These are phyloP conservation scores for Chrysomela aeneicollis DNA, from an alignment of 2,888 invertebrate genomes.

Conservation along the genomic window DNA sequence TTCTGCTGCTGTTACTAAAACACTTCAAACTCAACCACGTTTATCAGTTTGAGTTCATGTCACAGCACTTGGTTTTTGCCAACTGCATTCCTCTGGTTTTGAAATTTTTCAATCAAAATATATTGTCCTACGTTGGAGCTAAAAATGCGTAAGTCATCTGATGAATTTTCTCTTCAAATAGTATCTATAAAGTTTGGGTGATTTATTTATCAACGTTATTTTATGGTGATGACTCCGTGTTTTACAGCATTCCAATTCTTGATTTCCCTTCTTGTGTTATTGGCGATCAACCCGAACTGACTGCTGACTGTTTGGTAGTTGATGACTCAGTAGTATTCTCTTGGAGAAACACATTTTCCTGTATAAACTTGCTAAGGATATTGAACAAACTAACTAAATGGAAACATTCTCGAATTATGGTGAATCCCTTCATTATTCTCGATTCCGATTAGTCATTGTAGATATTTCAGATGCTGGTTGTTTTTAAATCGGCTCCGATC, in stretches of 20 bases:
- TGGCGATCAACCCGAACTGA: slow-evolving; percentile 93
- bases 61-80: slow-evolving; percentile 97
- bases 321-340: slow-evolving; percentile 87
- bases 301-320: slow-evolving; percentile 88
- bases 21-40: slow-evolving; percentile 98
- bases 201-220: too few species aligned
- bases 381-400: slow-evolving; percentile 98
- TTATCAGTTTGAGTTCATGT: slow-evolving; percentile 99
- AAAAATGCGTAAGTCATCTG: slow-evolving; percentile 77
- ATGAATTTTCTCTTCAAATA: slow-evolving; percentile 13
- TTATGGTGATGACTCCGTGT: too few species aligned
- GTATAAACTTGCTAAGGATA: slow-evolving; percentile 94
- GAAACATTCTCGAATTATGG: slow-evolving; percentile 98
- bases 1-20: slow-evolving; percentile 89
- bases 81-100: slow-evolving; percentile 98
- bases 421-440: slow-evolving; percentile 44
- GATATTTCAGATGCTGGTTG: slow-evolving; percentile 84
- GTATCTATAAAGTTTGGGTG: too few species aligned
- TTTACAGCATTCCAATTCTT: slow-evolving; percentile 83
- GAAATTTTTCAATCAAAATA: slow-evolving; percentile 99
- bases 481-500: slow-evolving; percentile 99
- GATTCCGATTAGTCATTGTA: background rate
- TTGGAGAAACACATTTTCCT: slow-evolving; percentile 98
- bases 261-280: slow-evolving; percentile 97
- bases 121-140: slow-evolving; percentile 91